Evolutionary conservation across 2,113 vertebrate genomes (phyloP), one percentile per base, ranked within the genome.

Genomic region (Forbesichthys agassizii): DNA sequence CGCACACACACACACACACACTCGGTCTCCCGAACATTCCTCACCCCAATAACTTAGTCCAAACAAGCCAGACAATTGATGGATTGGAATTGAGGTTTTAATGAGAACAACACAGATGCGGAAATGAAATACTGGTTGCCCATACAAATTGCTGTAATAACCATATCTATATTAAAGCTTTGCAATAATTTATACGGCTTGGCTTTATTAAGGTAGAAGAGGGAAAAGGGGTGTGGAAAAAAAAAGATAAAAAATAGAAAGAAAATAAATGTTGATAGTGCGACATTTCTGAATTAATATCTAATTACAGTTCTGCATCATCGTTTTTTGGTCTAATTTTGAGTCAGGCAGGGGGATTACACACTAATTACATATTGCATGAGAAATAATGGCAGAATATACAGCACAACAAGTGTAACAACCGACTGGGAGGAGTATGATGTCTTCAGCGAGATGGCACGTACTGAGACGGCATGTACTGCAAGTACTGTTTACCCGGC

Each of bases 91-190:
- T 69, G 81, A 73, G 82, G 74, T 84, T 87, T 83, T 91, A 92
- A 92, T 92, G 90, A 90, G 85, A 84, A 86, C 79, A 74, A 74
- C 74, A 84, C 83, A 85, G 85, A 85, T 79, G 75, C 56, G 81
- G 82, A 88, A 89, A 90, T 85, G 83, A 88, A 91, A 90, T 66
- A 83, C 71, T 73, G 79, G 71, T 80, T 78, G 75, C 81, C 70
- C 76, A 81, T 84, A 89, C 86, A 92, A 89, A 92, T 92, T 80
- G 84, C 82, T 81, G 82, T 86, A 90, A 93, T 92, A 91, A 90
- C 78, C 90, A 80, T 73, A 88, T 90, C 88, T 89, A 81, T 79
- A 90, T 92, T 89, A 86, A 87, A 83, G 86, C 86, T 83, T 78
- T 78, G 74, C 90, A 88, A 88, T 90, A 87, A 89, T 81, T 88